Percentiles rank a stretch among this genome's conserved stretches.
Evolutionary conservation across 2,797 vertebrate genomes (phyloP).

Genomic region (Fistularia commersonii): DNA sequence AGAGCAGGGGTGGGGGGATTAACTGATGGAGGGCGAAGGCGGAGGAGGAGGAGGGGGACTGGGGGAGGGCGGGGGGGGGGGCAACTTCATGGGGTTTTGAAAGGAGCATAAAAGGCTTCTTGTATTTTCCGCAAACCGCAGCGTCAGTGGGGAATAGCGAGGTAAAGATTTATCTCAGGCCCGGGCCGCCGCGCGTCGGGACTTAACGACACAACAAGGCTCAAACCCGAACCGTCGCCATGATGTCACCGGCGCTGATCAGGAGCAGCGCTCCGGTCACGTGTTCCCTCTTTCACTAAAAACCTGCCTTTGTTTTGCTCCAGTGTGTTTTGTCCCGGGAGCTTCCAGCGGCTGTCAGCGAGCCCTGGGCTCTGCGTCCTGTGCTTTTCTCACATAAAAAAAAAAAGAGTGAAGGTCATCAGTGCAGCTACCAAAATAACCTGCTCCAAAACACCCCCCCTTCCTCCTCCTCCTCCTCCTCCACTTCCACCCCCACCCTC

Average conservation of each 20-base stretch:
- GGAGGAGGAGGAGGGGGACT: constrained; percentile 1
- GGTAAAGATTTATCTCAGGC: no score
- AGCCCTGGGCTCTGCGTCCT: no score
- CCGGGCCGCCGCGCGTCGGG: no score
- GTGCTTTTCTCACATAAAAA: neutral
- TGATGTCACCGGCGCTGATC: no score
- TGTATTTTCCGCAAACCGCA: constrained; percentile 41
- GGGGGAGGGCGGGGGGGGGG: constrained; percentile 11
- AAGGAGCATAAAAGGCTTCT: constrained; percentile 40
- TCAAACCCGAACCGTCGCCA: no score
- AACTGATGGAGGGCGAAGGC: constrained; percentile 12
- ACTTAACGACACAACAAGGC: neutral
- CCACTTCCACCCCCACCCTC: neutral
- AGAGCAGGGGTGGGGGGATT: constrained; percentile 27
- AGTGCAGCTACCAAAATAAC: constrained; percentile 11
- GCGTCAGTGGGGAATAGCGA: constrained; percentile 4
- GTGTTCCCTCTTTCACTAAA: no score
- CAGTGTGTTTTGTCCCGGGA: no score
- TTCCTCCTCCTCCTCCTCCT: neutral
- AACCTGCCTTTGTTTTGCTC: no score
- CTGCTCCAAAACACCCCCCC: constrained; percentile 1
- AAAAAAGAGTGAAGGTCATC: constrained; percentile 2
- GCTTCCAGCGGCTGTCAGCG: no score
- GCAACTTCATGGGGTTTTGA: constrained; percentile 31
- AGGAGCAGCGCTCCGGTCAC: no score